Evolutionary conservation across 2,888 invertebrate species (phyloP).

Genomic region (Dendrolimus houi): DNA sequence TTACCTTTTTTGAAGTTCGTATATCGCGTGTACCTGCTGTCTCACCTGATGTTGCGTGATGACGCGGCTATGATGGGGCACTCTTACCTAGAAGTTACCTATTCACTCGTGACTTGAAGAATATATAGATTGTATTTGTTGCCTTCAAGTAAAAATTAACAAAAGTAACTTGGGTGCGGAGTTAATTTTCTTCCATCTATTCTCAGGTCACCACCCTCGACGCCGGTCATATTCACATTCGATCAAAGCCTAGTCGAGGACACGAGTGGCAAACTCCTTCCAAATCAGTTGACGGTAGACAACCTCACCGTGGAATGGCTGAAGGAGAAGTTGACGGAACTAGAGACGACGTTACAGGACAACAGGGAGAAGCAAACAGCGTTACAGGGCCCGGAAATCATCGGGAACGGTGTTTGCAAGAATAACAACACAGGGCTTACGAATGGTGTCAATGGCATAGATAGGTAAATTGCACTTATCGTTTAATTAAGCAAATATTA

Average conservation of each 20-base stretch:
- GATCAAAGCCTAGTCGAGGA: conserved; percentile 93
- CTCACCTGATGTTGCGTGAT: no score
- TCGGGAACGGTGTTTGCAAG: conserved; percentile 67
- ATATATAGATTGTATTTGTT: no score
- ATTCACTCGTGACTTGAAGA: no score
- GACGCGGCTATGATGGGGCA: no score
- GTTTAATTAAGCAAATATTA: no score
- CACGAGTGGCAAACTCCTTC: conserved; percentile 89
- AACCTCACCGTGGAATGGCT: conserved; percentile 95
- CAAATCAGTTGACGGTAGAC: conserved; percentile 93
- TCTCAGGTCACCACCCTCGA: conserved; percentile 85
- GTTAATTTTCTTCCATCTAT: neutral
- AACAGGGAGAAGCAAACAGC: conserved; percentile 83
- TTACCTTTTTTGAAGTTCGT: no score
- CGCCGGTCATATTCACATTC: conserved; percentile 88
- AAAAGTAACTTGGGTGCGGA: no score
- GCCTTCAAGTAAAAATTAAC: no score
- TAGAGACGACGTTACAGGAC: conserved; percentile 87
- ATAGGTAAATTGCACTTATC: conserved; percentile 36
- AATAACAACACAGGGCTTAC: conserved; percentile 62
- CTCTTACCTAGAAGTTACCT: no score
- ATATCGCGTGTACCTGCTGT: no score
- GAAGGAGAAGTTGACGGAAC: conserved; percentile 84
- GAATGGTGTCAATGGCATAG: conserved; percentile 75
- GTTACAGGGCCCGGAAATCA: conserved; percentile 72